phyloP scores from a whole-genome alignment of 2,888 invertebrate species.

The Ophioninae sp. region DNA sequence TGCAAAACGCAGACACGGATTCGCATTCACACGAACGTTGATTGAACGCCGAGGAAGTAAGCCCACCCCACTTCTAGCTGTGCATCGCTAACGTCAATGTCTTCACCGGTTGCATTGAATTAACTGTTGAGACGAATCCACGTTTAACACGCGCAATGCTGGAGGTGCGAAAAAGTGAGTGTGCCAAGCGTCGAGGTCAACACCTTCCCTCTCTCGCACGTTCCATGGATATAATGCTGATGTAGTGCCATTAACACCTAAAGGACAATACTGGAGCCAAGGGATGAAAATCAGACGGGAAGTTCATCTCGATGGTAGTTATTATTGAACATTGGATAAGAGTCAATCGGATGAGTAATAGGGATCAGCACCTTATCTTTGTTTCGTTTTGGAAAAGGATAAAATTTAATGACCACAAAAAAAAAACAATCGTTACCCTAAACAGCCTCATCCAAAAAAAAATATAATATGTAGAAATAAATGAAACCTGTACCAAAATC shows the following conservation, averaged over 20 bases:
- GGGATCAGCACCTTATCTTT: background rate
- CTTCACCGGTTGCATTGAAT: constrained; percentile 49
- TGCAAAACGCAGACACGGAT: constrained; percentile 37
- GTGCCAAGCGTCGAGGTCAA: constrained; percentile 43
- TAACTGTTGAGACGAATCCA: constrained; percentile 44
- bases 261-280: background rate
- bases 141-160: background rate
- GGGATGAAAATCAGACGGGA: background rate
- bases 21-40: constrained; percentile 75
- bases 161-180: constrained; percentile 36
- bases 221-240: constrained; percentile 20
- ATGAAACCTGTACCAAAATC: too few species aligned
- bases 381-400: background rate
- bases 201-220: constrained; percentile 49
- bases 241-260: constrained; percentile 31
- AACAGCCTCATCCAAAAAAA: too few species aligned
- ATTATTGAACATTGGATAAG: background rate
- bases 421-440: too few species aligned
- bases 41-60: constrained; percentile 72
- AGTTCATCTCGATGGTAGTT: background rate
- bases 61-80: constrained; percentile 48
- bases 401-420: too few species aligned
- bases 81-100: constrained; percentile 32
- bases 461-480: too few species aligned
- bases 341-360: background rate